A percentile compares a stretch with the other conserved stretches of the same genome.
Evolutionary conservation across 92 coral and sea anemone species (phyloP).

Genomic region (Palythoa heliodiscus): DNA sequence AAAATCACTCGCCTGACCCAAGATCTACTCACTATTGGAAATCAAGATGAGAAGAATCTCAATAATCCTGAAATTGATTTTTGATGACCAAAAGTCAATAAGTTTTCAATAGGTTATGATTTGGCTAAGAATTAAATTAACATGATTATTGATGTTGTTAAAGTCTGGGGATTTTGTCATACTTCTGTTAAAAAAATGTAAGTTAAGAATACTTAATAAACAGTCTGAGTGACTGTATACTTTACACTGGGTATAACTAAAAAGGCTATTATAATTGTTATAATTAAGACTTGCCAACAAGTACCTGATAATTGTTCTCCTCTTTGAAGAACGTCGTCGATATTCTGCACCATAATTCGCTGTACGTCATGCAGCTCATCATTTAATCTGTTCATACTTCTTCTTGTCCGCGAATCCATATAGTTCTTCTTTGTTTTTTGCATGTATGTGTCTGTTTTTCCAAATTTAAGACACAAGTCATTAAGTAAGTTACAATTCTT

Average conservation of each 20-base stretch:
- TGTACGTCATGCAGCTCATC: constrained; percentile 98
- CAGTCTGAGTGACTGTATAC: background rate
- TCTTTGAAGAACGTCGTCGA: constrained; percentile 97
- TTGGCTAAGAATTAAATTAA: too few relatives aligned
- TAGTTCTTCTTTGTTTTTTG: constrained; percentile 96
- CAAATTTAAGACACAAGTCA: background rate
- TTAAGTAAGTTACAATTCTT: background rate
- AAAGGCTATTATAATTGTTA: background rate
- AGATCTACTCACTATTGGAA: too few relatives aligned
- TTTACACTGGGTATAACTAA: background rate
- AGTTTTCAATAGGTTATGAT: too few relatives aligned
- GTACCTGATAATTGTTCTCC: constrained; percentile 97
- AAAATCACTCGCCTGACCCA: too few relatives aligned
- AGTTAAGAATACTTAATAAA: too few relatives aligned
- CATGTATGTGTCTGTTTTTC: constrained; percentile 83
- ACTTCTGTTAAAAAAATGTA: background rate
- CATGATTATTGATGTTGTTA: too few relatives aligned
- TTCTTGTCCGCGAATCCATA: constrained; percentile 94
- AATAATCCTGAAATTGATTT: too few relatives aligned
- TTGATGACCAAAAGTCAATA: too few relatives aligned
- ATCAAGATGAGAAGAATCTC: too few relatives aligned
- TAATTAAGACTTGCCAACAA: background rate
- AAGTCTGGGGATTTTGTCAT: background rate
- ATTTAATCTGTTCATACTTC: constrained; percentile 90
- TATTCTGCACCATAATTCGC: constrained; percentile 98